phyloP scores from a whole-genome alignment of 2,888 invertebrate genomes.

The Melanchra persicariae region DNA sequence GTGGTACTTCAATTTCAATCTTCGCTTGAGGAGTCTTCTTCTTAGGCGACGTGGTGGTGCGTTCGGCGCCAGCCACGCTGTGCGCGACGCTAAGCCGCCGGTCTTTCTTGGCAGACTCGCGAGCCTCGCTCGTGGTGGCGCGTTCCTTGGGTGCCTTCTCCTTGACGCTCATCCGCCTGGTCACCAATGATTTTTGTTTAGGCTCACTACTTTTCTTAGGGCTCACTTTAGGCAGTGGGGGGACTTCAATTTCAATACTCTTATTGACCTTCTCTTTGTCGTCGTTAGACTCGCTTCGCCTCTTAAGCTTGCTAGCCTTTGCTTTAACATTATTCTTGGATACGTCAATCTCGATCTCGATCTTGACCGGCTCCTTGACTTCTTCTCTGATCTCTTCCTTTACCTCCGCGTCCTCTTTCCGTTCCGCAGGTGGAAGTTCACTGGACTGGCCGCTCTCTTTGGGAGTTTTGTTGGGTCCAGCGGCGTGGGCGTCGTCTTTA shows the following conservation, averaged over 20 bases:
- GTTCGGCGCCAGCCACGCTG: conserved; percentile 59
- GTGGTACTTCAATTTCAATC: conserved; percentile 63
- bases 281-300: conserved; percentile 79
- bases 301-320: conserved; percentile 69
- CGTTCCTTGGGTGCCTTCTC: conserved; percentile 71
- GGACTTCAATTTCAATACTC: conserved; percentile 60
- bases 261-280: conserved; percentile 77
- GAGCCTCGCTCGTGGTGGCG: conserved; percentile 64
- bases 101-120: conserved; percentile 68
- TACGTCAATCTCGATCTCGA: conserved; percentile 54
- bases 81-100: conserved; percentile 61
- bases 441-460: conserved; percentile 91
- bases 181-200: conserved; percentile 73
- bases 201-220: conserved; percentile 77
- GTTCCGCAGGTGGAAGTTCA: conserved; percentile 91
- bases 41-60: conserved; percentile 73
- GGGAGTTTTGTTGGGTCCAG: conserved; percentile 87
- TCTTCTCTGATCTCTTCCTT: conserved; percentile 75
- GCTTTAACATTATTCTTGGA: conserved; percentile 75
- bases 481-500: conserved; percentile 81
- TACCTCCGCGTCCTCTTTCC: conserved; percentile 92
- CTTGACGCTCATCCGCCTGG: conserved; percentile 71
- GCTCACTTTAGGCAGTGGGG: conserved; percentile 70
- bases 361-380: background rate
- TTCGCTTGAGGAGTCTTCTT: conserved; percentile 61